Evolutionary conservation across 2,113 vertebrate genomes (phyloP).

Genomic region (Spea multiplicata): DNA sequence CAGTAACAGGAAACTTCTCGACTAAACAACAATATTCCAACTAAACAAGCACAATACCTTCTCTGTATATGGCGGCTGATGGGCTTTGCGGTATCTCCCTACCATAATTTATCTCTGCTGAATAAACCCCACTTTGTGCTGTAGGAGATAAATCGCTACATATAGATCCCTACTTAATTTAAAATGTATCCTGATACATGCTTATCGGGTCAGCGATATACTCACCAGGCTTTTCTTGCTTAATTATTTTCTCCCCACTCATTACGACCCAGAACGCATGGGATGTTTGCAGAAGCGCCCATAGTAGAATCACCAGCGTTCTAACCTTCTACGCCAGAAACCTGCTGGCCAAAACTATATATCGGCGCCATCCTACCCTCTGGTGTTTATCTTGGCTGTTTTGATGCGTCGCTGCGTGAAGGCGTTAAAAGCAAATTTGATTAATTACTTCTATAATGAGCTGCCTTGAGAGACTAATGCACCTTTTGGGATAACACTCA

Average conservation of each 20-base stretch:
- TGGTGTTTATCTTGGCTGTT: neutral
- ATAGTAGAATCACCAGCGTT: neutral
- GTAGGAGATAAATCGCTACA: no score
- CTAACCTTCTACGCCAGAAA: neutral
- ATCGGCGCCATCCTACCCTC: no score
- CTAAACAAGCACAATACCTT: no score
- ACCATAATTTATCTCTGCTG: no score
- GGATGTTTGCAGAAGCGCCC: neutral
- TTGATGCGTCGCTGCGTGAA: neutral
- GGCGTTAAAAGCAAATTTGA: slow-evolving; percentile 22
- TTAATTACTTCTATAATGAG: slow-evolving; percentile 29
- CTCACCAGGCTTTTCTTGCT: neutral
- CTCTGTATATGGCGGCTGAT: no score
- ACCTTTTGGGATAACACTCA: neutral
- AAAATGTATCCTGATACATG: no score
- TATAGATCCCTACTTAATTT: no score
- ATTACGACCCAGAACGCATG: neutral
- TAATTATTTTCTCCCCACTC: neutral
- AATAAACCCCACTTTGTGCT: no score
- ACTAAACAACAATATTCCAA: no score
- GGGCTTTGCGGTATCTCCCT: no score
- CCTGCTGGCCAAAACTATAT: neutral
- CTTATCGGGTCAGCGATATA: neutral
- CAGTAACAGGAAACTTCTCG: no score
- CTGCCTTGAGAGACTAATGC: neutral